Conservation (phyloP, 2,888 invertebrate genomes). For the Loripinus fragilis region DNA sequence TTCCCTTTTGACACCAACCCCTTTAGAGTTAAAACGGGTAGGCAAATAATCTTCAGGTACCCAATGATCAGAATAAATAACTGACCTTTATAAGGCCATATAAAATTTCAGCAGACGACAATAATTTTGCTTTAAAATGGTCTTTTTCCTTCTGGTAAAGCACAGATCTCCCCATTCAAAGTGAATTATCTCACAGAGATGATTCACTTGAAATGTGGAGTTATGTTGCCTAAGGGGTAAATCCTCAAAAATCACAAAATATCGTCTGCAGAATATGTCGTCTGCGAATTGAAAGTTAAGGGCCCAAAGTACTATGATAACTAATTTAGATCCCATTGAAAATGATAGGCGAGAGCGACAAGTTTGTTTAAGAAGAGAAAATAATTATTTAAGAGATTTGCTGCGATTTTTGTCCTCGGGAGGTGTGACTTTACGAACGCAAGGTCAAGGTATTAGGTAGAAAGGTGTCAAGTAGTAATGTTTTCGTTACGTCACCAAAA, state of each 20-base stretch:
- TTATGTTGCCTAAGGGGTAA: too few relatives aligned
- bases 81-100: too few relatives aligned
- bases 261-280: too few relatives aligned
- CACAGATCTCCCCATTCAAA: too few relatives aligned
- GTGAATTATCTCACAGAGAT: too few relatives aligned
- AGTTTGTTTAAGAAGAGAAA: not conserved
- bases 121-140: not conserved
- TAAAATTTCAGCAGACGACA: too few relatives aligned
- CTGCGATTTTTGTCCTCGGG: not conserved
- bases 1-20: constrained; percentile 6
- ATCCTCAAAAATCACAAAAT: too few relatives aligned
- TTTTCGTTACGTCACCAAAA: too few relatives aligned
- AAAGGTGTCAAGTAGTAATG: constrained; percentile 4
- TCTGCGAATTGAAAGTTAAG: too few relatives aligned
- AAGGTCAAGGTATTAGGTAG: not conserved
- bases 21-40: not conserved
- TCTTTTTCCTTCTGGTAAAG: too few relatives aligned
- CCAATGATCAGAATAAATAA: not conserved
- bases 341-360: not conserved
- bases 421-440: not conserved
- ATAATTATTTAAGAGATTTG: constrained; percentile 20
- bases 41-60: not conserved
- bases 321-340: constrained; percentile 3
- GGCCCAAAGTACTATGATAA: constrained; percentile 8
- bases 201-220: too few relatives aligned